phyloP scores from a whole-genome alignment of 2,113 vertebrate genomes.

The Ophiodon elongatus region DNA sequence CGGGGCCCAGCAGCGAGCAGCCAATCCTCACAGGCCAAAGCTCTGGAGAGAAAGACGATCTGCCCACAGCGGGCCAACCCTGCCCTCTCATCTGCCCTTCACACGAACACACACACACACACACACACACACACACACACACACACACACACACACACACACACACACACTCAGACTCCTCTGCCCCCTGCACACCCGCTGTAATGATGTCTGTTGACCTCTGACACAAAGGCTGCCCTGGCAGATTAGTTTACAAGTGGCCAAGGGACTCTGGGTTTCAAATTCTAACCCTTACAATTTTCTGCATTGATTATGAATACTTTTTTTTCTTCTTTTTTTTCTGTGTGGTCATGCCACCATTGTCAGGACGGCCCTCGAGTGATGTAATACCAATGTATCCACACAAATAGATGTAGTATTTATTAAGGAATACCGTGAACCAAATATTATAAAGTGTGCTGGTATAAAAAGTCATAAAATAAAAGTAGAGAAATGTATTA shows the following conservation, averaged over 20 bases:
- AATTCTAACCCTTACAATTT: slow-evolving; percentile 69
- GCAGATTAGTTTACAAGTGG: slow-evolving; percentile 83
- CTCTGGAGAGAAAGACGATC: slow-evolving; percentile 83
- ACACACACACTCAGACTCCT: slow-evolving; percentile 56
- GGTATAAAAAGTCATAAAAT: background rate
- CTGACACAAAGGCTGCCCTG: slow-evolving; percentile 78
- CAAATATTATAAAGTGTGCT: background rate
- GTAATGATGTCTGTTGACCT: slow-evolving; percentile 85
- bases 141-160: slow-evolving; percentile 45
- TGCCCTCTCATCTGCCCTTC: slow-evolving; percentile 83
- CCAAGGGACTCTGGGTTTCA: slow-evolving; percentile 73
- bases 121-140: slow-evolving; percentile 52
- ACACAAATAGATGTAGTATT: background rate
- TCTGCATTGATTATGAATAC: slow-evolving; percentile 70
- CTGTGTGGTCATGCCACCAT: slow-evolving; percentile 34
- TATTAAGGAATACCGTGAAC: background rate
- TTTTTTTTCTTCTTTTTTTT: background rate
- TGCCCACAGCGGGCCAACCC: slow-evolving; percentile 72
- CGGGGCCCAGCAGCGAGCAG: slow-evolving; percentile 44
- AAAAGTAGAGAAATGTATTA: background rate
- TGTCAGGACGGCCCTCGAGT: slow-evolving; percentile 3
- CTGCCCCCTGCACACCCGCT: slow-evolving; percentile 77
- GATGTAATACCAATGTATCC: slow-evolving; percentile 3
- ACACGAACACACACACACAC: slow-evolving; percentile 64
- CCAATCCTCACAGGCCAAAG: slow-evolving; percentile 68